phyloP scores from a whole-genome alignment of 2,888 invertebrate species.

The Thera obeliscata region DNA sequence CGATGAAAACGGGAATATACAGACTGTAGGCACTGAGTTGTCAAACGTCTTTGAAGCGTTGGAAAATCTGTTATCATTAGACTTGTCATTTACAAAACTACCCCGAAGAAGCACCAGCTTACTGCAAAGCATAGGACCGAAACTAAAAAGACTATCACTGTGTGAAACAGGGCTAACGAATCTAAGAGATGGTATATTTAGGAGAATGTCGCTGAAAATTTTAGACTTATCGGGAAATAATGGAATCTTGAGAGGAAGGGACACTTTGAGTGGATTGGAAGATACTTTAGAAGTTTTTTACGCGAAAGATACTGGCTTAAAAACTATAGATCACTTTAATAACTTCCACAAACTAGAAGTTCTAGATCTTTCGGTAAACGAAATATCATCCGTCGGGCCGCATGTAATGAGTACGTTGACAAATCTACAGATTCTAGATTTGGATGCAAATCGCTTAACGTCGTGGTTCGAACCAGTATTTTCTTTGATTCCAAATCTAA shows the following conservation, averaged over 20 bases:
- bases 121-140: constrained; percentile 49
- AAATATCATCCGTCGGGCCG: constrained; percentile 64
- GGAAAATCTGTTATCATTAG: constrained; percentile 56
- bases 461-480: constrained; percentile 82
- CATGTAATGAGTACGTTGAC: constrained; percentile 58
- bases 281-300: constrained; percentile 71
- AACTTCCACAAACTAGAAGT: constrained; percentile 70
- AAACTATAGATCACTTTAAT: constrained; percentile 61
- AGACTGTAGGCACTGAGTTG: constrained; percentile 45
- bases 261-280: constrained; percentile 70
- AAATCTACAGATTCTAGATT: constrained; percentile 75
- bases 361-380: constrained; percentile 79
- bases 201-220: constrained; percentile 65
- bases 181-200: constrained; percentile 67
- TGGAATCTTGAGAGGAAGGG: constrained; percentile 58
- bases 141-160: constrained; percentile 60
- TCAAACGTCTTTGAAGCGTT: constrained; percentile 47
- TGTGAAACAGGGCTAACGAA: constrained; percentile 74
- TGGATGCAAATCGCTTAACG: constrained; percentile 81
- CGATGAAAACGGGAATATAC: constrained; percentile 44
- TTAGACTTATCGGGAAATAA: constrained; percentile 85
- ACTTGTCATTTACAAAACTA: constrained; percentile 63
- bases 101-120: constrained; percentile 46
- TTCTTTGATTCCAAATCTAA: constrained; percentile 63
- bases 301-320: constrained; percentile 71